A percentile compares a stretch with the other conserved stretches of the same genome.
These are phyloP conservation scores for Grammomys dolichurus DNA, from an alignment of 2,113 vertebrate species.

Conservation along the genomic window DNA sequence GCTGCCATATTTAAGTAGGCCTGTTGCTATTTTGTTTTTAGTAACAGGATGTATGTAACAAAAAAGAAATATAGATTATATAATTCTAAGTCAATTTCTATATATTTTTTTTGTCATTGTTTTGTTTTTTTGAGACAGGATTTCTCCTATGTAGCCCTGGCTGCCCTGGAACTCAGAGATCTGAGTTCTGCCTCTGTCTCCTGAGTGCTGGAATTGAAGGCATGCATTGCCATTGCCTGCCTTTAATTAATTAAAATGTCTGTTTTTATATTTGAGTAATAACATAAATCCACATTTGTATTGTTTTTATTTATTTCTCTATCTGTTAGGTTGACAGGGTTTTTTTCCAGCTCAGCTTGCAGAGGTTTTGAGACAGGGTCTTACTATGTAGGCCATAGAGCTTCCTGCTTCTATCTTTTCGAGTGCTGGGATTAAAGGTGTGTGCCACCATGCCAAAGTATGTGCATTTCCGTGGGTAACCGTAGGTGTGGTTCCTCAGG, in stretches of 20 bases:
- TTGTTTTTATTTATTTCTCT: conserved; percentile 42
- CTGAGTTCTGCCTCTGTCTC: background rate
- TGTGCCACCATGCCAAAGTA: background rate
- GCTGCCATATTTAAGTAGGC: conserved; percentile 8
- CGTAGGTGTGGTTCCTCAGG: background rate
- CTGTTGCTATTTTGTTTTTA: conserved; percentile 40
- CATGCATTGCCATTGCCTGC: background rate
- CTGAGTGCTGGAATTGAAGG: background rate
- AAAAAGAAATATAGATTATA: conserved; percentile 32
- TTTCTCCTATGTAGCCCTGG: background rate
- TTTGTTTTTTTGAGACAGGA: too few relatives aligned
- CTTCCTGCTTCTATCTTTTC: background rate
- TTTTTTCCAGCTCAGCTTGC: background rate
- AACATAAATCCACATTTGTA: background rate
- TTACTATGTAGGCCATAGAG: background rate
- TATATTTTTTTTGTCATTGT: background rate
- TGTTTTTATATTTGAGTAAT: conserved; percentile 44
- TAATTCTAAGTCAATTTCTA: conserved; percentile 22
- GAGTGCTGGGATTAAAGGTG: background rate
- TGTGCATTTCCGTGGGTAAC: background rate
- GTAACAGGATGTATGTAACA: conserved; percentile 11
- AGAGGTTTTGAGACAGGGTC: background rate
- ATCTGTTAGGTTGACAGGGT: background rate
- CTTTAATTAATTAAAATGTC: background rate
- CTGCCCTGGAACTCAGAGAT: background rate